Percentiles rank a stretch among this genome's conserved stretches.
phyloP scores from a whole-genome alignment of 2,113 vertebrate species.

The Periophthalmodon schlosseri region DNA sequence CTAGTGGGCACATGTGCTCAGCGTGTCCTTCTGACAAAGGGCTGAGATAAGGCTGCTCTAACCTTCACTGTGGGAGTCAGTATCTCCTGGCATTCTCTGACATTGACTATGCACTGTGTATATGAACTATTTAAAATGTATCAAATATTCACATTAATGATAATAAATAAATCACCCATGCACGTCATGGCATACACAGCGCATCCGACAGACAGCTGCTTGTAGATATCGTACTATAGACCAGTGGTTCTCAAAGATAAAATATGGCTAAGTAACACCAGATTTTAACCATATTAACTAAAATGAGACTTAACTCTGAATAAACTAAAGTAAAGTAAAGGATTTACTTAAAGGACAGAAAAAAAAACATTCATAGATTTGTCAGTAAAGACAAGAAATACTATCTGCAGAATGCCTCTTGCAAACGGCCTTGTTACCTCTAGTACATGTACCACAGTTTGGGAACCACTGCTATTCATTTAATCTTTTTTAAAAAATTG shows the following conservation, averaged over 20 bases:
- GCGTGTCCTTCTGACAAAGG: conserved; percentile 21
- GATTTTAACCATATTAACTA: too few relatives aligned
- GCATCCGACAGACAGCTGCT: conserved; percentile 20
- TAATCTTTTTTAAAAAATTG: too few relatives aligned
- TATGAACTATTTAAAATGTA: conserved; percentile 43
- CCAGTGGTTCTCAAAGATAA: too few relatives aligned
- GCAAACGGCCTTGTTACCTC: too few relatives aligned
- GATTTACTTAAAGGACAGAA: too few relatives aligned
- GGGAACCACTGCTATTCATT: neutral
- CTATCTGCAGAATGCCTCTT: neutral
- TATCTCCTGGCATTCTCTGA: conserved; percentile 23
- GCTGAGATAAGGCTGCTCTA: conserved; percentile 15
- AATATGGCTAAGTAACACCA: too few relatives aligned
- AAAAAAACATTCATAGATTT: neutral
- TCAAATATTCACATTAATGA: conserved; percentile 43
- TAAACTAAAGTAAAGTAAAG: too few relatives aligned
- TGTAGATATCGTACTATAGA: neutral
- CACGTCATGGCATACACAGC: neutral
- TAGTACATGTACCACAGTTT: neutral
- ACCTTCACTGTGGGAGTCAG: conserved; percentile 40
- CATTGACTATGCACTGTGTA: conserved; percentile 8
- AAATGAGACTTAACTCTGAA: too few relatives aligned
- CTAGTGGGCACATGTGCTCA: conserved; percentile 3
- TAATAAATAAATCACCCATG: neutral
- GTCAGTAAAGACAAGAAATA: neutral